A percentile compares a stretch with the other conserved stretches of the same genome.
phyloP scores from a whole-genome alignment of 2,797 vertebrate species.

The Gymnothorax javanicus region DNA sequence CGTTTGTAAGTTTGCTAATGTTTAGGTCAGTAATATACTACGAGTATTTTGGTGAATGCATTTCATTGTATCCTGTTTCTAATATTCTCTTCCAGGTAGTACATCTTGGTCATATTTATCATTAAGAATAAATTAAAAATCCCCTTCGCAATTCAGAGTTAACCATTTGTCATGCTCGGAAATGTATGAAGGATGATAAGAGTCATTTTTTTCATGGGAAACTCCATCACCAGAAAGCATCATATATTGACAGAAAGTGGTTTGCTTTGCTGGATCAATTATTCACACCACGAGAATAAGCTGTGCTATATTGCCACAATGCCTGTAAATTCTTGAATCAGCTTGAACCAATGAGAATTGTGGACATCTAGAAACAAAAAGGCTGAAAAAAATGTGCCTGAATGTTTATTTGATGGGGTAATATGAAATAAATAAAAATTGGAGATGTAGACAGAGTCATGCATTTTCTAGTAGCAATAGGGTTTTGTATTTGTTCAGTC shows the following conservation, averaged over 20 bases:
- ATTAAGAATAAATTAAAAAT: not conserved
- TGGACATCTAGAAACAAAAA: not conserved
- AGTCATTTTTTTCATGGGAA: not conserved
- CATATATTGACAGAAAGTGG: not conserved
- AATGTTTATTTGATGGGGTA: not conserved
- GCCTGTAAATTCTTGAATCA: not conserved
- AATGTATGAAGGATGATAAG: not conserved
- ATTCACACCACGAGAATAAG: not conserved
- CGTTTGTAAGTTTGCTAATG: no score
- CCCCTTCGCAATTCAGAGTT: not conserved
- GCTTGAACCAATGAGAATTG: not conserved
- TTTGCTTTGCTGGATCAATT: not conserved
- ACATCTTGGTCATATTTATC: not conserved
- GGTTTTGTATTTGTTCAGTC: not conserved
- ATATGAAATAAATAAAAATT: not conserved
- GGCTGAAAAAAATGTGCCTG: not conserved
- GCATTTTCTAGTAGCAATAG: not conserved
- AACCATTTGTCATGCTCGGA: not conserved
- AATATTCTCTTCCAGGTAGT: no score
- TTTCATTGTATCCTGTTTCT: no score
- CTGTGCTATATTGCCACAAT: not conserved
- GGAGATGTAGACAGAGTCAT: not conserved
- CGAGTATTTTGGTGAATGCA: no score
- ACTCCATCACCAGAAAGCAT: not conserved
- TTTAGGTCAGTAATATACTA: no score